These are phyloP conservation scores for Musca domestica DNA, from an alignment of 1,140 invertebrate genomes.

Conservation along the genomic window DNA sequence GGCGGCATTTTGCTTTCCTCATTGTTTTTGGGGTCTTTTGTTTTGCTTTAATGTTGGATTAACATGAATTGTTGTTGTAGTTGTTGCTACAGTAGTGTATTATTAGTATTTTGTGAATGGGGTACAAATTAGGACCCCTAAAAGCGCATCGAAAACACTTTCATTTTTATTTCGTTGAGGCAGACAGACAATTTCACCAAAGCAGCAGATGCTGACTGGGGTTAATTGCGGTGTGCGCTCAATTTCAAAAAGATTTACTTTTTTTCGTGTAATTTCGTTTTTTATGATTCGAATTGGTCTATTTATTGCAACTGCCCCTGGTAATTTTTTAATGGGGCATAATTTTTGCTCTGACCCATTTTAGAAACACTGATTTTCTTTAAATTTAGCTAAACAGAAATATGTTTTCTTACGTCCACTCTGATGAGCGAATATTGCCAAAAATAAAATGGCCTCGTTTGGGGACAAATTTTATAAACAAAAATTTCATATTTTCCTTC, in stretches of 20 bases:
- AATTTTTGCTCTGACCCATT: neutral
- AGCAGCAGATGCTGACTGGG: too few species aligned
- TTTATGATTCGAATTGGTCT: too few species aligned
- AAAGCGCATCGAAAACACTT: too few species aligned
- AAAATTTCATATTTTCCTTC: neutral
- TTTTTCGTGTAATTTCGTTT: too few species aligned
- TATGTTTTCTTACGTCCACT: neutral
- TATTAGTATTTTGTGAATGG: too few species aligned
- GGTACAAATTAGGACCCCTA: too few species aligned
- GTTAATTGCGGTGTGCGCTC: too few species aligned
- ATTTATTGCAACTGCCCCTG: too few species aligned
- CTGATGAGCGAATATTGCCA: neutral
- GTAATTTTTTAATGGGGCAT: too few species aligned
- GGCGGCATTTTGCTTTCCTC: neutral
- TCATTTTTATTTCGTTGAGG: too few species aligned
- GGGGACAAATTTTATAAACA: neutral
- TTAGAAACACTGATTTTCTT: neutral
- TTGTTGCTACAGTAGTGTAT: neutral
- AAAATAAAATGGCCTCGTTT: constrained; percentile 21
- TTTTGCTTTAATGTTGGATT: constrained; percentile 4
- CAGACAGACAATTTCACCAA: too few species aligned
- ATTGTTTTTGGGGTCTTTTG: constrained; percentile 7
- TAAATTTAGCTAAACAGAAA: neutral
- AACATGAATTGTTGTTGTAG: neutral
- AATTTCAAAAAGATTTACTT: too few species aligned